Percentiles rank a stretch among this genome's conserved stretches.
phyloP scores from a whole-genome alignment of 92 coral and sea anemone genomes.

The Galaxea fascicularis region DNA sequence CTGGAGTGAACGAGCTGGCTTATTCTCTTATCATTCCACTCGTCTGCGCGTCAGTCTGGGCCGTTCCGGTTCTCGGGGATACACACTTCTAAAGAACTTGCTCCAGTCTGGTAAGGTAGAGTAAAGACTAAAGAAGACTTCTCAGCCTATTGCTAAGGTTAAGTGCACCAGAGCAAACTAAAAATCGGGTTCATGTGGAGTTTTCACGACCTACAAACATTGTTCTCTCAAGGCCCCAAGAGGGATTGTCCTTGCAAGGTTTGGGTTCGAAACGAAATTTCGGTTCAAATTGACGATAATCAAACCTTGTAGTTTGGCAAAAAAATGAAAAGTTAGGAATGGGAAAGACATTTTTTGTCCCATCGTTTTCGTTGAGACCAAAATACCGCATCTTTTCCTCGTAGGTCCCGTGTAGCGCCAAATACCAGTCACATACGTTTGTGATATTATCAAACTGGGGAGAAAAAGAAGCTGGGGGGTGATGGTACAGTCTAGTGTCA shows the following conservation, averaged over 20 bases:
- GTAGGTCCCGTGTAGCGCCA: slow-evolving; percentile 65
- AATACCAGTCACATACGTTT: slow-evolving; percentile 49
- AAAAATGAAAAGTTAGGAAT: slow-evolving; percentile 14
- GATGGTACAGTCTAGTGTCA: no score
- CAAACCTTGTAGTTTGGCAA: slow-evolving; percentile 35
- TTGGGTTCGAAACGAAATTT: slow-evolving; percentile 40
- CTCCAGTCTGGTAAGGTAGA: no score
- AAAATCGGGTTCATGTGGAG: no score
- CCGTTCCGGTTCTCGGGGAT: no score
- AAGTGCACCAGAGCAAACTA: no score
- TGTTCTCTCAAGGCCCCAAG: slow-evolving; percentile 24
- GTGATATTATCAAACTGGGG: not conserved
- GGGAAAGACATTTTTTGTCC: not conserved
- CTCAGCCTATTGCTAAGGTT: no score
- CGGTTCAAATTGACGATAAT: slow-evolving; percentile 7
- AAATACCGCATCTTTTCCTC: slow-evolving; percentile 40
- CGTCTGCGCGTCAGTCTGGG: no score
- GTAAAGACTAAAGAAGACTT: no score
- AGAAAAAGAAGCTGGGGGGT: no score
- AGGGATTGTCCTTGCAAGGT: slow-evolving; percentile 42
- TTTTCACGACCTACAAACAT: slow-evolving; percentile 36
- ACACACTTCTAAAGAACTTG: no score
- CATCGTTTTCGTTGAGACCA: slow-evolving; percentile 47
- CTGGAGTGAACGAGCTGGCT: no score
- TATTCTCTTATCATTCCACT: no score